Evolutionary conservation across 2,888 invertebrate species (phyloP), one percentile per base, ranked within the genome.

Genomic region (Branchipolynoe longqiensis): DNA sequence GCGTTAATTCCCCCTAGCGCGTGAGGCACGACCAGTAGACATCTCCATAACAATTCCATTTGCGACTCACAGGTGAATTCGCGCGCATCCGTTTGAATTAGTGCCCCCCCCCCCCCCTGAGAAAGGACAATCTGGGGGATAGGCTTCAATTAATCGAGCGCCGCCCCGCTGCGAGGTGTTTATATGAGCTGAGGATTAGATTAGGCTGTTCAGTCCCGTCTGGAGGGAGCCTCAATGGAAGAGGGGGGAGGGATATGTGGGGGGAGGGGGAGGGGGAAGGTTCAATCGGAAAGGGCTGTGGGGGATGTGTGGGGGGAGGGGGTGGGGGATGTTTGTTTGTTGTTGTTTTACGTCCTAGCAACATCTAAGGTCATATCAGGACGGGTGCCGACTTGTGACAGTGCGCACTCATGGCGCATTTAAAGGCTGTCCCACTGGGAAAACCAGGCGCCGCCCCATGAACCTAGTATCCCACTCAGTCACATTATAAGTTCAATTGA

Each of bases 41-140:
- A 69, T 69, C 38, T 69, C 69, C 69, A 69, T 69, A 69, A 69
- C 69, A 69, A 69, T 69, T n/a, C 69, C 69, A 36, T 69, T 69
- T 14, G 6, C 3, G 33, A 3, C 36, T 69, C 69, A 69, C 69
- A 33, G 69, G 38, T 33, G 69, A 69, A 22, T 33, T 22, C 18
- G 36, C 36, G 25, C 58, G n/a, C 69, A 69, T 69, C 38, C 18
- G 38, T 69, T 38, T 12, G 14, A 69, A 69, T 69, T 33, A 69
- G 22, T 69, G 38, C 18, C 69, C 4, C 18, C 38, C 36, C 1
- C 18, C 69, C 4, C 18, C 38, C 36, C 1, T 69, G 69, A 25
- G 69, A 69, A 69, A 69, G 38, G 22, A 36, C 69, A 69, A 69
- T 69, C 69, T 69, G 38, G 18, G 69, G 38, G 38, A 69, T 1